Evolutionary conservation across 2,888 invertebrate genomes (phyloP), one percentile per base, ranked within the genome.

Genomic region (Scelioninae gen. 2): DNA sequence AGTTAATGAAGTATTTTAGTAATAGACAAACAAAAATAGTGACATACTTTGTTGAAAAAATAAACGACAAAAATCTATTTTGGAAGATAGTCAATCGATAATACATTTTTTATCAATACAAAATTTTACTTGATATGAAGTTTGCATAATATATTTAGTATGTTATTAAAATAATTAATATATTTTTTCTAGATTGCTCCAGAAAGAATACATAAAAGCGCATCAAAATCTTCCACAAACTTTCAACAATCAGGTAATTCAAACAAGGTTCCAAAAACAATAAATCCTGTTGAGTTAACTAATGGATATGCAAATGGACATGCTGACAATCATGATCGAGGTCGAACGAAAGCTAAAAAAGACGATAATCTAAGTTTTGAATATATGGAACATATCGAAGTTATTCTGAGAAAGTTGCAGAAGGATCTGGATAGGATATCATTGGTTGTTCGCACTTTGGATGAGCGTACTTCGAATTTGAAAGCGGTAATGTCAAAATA

Each of bases 371-470:
- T 50, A 0, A 81, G 78, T 57, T 77, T 77, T 5, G 89, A 89
- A 78, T 87, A 89, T 63, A 84, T 87, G 9, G 85, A 86, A 75
- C 88, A 89, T 78, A 85, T 89, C 45, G 83, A 87, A 9, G 84
- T 81, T 57, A 87, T 88, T 16, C 85, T 89, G 68, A 87, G 87
- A 70, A 87, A 86, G 81, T 81, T 89, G 48, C 87, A 87, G 76
- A 80, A 80, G 48, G 89, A 89, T 76, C 79, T 89, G 41, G 88
- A 89, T 43, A 84, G 85, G 71, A 83, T 89, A 79, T 85, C 86
- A 5, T 83, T 82, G 7, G 86, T 87, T 80, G 85, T 89, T 10
- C 84, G 84, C 46, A 80, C 83, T 50, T 80, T 89, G 69, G 88
- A 89, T 79, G 85, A 84, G 6, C 81, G 81, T 63, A 80, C 80